Conservation (phyloP, 2,797 vertebrate genomes). For the Manis javanica region DNA sequence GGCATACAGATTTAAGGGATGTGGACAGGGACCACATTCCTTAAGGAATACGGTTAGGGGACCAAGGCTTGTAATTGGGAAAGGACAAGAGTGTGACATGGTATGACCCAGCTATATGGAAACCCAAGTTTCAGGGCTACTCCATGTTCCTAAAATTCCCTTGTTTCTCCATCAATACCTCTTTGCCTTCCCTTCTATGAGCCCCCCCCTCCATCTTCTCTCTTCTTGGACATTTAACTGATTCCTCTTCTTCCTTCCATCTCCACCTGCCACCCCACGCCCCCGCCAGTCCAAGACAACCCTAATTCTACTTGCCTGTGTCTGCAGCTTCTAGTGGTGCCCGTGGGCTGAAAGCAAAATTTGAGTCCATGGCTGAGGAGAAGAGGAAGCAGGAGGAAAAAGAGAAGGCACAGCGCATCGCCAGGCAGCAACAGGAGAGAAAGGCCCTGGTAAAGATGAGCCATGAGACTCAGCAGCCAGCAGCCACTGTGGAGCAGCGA, state of each 20-base stretch:
- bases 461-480: background rate
- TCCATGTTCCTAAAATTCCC: background rate
- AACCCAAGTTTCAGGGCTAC: background rate
- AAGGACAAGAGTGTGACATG: background rate
- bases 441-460: slow-evolving; percentile 73
- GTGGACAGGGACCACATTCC: background rate
- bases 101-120: background rate
- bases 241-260: background rate
- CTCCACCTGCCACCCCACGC: fast-evolving
- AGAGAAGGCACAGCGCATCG: slow-evolving; percentile 87
- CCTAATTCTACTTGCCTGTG: background rate
- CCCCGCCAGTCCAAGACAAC: background rate
- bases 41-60: background rate
- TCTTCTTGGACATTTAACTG: background rate
- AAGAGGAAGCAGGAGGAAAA: slow-evolving; percentile 90
- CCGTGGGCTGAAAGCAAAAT: slow-evolving; percentile 92
- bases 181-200: background rate
- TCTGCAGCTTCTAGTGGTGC: slow-evolving; percentile 89
- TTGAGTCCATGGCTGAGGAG: slow-evolving; percentile 95
- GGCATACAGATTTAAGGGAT: background rate
- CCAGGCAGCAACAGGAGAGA: slow-evolving; percentile 88
- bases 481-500: background rate
- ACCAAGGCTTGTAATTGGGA: background rate
- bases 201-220: background rate
- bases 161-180: background rate